Conservation (phyloP, 2,888 invertebrate genomes). For the Eupithecia insigniata region DNA sequence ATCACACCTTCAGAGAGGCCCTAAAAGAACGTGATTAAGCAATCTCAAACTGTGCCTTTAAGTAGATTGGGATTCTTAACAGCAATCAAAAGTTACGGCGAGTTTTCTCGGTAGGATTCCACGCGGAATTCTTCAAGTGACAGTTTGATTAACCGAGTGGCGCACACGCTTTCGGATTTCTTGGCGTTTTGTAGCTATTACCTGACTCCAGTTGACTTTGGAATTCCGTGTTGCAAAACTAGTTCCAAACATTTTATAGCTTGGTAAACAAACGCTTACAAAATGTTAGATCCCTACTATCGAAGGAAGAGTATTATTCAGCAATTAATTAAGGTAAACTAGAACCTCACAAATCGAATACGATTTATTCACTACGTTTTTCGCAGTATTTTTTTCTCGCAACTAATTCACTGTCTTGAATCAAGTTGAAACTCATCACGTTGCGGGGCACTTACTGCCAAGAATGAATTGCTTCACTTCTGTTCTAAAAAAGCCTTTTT, state of each 20-base stretch:
- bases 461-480: conserved; percentile 73
- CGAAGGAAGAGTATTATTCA: conserved; percentile 40
- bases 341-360: conserved; percentile 65
- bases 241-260: conserved; percentile 33
- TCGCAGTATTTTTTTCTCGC: conserved; percentile 66
- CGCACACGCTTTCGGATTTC: conserved; percentile 80
- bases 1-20: conserved; percentile 43
- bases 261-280: conserved; percentile 19
- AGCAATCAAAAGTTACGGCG: conserved; percentile 81
- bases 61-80: conserved; percentile 74
- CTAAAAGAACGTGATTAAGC: conserved; percentile 72
- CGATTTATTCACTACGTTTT: conserved; percentile 68
- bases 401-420: conserved; percentile 49
- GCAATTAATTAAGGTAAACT: conserved; percentile 57
- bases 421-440: conserved; percentile 70
- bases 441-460: conserved; percentile 69
- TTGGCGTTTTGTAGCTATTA: conserved; percentile 73
- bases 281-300: conserved; percentile 4
- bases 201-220: conserved; percentile 67
- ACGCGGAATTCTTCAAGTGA: conserved; percentile 83
- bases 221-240: conserved; percentile 54
- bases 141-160: conserved; percentile 84
- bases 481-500: conserved; percentile 63
- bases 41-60: conserved; percentile 71
- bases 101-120: conserved; percentile 81